phyloP scores from a whole-genome alignment of 2,888 invertebrate species.

The Orthosia cruda region DNA sequence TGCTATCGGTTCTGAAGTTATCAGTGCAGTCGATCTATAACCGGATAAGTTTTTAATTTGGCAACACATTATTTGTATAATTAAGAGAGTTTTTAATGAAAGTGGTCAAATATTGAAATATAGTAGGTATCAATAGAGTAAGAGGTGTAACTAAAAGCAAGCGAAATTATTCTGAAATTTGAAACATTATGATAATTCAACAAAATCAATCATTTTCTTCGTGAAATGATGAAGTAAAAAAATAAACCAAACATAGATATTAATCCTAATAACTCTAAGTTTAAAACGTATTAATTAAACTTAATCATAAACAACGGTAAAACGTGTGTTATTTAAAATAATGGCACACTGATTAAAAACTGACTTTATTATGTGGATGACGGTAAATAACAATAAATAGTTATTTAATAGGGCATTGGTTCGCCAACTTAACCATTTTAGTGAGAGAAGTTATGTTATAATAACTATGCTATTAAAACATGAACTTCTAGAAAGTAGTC shows the following conservation, averaged over 20 bases:
- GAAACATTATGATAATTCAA: not conserved
- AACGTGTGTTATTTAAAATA: conserved; percentile 16
- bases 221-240: not conserved
- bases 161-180: not conserved
- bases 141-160: not conserved
- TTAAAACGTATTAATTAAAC: conserved; percentile 4
- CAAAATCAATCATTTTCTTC: too few species aligned
- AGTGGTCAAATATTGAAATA: conserved; percentile 5
- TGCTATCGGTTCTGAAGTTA: conserved; percentile 42
- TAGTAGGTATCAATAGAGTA: too few species aligned
- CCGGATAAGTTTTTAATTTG: conserved; percentile 38
- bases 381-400: conserved; percentile 21
- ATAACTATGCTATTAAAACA: not conserved
- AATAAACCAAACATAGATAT: not conserved
- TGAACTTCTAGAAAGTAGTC: not conserved
- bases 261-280: not conserved
- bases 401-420: conserved; percentile 4
- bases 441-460: not conserved
- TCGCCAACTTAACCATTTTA: too few species aligned
- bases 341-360: conserved; percentile 22
- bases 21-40: conserved; percentile 36
- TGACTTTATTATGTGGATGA: conserved; percentile 1
- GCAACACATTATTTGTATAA: conserved; percentile 25
- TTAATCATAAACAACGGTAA: conserved; percentile 24
- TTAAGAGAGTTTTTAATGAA: conserved; percentile 37